A percentile compares a stretch with the other conserved stretches of the same genome.
phyloP scores from a whole-genome alignment of 2,797 vertebrate species.

The Prionace glauca region DNA sequence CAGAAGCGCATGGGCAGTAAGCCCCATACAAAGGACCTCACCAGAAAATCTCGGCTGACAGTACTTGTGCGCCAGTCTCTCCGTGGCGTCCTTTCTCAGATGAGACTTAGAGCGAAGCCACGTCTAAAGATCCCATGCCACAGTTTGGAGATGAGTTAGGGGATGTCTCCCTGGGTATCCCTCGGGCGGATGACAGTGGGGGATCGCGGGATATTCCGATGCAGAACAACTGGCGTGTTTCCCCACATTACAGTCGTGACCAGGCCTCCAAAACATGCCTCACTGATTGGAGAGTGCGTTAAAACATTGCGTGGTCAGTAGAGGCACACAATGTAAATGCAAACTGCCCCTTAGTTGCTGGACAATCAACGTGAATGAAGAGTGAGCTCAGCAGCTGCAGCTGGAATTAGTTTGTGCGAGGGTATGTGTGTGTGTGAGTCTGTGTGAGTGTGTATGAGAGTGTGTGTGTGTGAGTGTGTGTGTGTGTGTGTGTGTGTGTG shows the following conservation, averaged over 20 bases:
- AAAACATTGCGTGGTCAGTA: neutral
- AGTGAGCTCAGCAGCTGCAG: neutral
- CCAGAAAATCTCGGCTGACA: too few relatives aligned
- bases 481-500: neutral
- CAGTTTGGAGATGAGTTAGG: too few relatives aligned
- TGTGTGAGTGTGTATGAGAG: neutral
- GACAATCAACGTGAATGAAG: neutral
- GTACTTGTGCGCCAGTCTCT: too few relatives aligned
- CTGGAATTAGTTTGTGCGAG: neutral
- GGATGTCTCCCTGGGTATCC: neutral
- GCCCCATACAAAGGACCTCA: too few relatives aligned
- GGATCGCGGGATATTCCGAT: neutral
- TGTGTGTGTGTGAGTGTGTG: neutral
- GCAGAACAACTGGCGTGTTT: neutral
- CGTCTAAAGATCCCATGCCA: too few relatives aligned
- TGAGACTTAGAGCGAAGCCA: too few relatives aligned
- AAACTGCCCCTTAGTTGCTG: neutral
- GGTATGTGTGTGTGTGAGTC: neutral
- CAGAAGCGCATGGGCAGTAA: too few relatives aligned
- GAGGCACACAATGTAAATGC: neutral
- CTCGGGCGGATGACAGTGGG: neutral
- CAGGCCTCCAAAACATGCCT: neutral
- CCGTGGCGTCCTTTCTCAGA: too few relatives aligned
- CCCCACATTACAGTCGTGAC: neutral
- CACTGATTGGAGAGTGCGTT: neutral